phyloP scores from a whole-genome alignment of 2,888 invertebrate genomes.

The Heliconius ethilla region DNA sequence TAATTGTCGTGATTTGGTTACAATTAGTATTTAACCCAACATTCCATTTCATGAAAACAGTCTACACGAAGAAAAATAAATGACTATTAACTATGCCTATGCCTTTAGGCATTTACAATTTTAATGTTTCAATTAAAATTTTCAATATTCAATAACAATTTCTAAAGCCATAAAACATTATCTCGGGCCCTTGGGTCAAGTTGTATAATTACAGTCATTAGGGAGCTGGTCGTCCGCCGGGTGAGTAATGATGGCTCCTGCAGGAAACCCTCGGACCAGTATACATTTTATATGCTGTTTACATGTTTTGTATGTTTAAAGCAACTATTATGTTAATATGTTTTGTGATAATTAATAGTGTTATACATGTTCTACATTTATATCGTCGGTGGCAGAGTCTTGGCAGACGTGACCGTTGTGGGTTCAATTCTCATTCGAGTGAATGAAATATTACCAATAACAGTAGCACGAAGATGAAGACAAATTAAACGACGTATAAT shows the following conservation, averaged over 20 bases:
- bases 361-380: not conserved
- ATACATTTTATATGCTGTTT: not conserved
- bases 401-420: no score
- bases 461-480: no score
- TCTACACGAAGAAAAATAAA: no score
- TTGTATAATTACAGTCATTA: conserved; percentile 41
- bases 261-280: not conserved
- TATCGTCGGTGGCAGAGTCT: no score
- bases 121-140: conserved; percentile 28
- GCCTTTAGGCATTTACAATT: not conserved
- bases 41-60: no score
- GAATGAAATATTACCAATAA: no score
- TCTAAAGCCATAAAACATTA: conserved; percentile 33
- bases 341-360: not conserved
- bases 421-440: no score
- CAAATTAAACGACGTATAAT: no score
- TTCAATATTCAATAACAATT: conserved; percentile 30
- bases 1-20: no score
- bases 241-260: conserved; percentile 40
- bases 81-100: not conserved
- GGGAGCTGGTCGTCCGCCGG: conserved; percentile 12
- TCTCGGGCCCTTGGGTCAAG: conserved; percentile 23
- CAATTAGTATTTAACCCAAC: no score
- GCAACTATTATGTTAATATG: not conserved
- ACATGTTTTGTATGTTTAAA: not conserved